Percentiles rank a stretch among this genome's conserved stretches.
Conservation (phyloP, 1,140 invertebrate species). For the Adelges cooleyi region DNA sequence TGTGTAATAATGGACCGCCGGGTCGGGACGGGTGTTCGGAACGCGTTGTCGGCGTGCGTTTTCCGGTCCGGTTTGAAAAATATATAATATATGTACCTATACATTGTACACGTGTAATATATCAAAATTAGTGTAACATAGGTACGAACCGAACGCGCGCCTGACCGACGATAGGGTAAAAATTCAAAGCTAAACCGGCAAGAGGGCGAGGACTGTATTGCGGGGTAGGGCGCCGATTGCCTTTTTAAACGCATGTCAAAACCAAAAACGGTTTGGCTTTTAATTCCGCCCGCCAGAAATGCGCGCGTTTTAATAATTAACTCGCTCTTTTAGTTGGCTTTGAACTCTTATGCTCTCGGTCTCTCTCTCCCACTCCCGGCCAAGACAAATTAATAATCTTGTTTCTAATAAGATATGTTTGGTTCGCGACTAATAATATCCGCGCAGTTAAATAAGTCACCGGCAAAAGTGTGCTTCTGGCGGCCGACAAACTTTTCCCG, state of each 20-base stretch:
- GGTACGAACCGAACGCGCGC: not conserved
- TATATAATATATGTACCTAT: no score
- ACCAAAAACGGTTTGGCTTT: conserved; percentile 22
- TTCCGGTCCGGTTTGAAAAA: not conserved
- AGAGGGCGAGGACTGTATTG: no score
- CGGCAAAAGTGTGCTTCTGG: conserved; percentile 3
- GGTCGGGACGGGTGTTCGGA: not conserved
- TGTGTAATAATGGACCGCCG: conserved; percentile 2
- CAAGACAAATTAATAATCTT: conserved; percentile 28
- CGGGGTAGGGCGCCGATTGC: not conserved
- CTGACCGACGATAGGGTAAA: not conserved
- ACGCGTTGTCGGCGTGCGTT: not conserved
- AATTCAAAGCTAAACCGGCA: no score
- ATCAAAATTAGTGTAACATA: not conserved
- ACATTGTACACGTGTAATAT: no score
- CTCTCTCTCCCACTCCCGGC: not conserved
- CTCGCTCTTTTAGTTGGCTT: conserved; percentile 12
- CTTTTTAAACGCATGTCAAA: conserved; percentile 15
- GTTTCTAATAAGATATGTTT: conserved; percentile 15
- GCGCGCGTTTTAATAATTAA: conserved; percentile 23
- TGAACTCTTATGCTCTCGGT: conserved; percentile 27
- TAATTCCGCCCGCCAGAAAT: not conserved
- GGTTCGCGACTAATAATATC: conserved; percentile 12
- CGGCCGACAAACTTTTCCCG: conserved; percentile 4
- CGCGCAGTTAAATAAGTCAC: not conserved